Percentiles rank a stretch among this genome's conserved stretches.
These are phyloP conservation scores for Psittacula derbiana DNA, from an alignment of 2,797 vertebrate genomes.

Conservation along the genomic window DNA sequence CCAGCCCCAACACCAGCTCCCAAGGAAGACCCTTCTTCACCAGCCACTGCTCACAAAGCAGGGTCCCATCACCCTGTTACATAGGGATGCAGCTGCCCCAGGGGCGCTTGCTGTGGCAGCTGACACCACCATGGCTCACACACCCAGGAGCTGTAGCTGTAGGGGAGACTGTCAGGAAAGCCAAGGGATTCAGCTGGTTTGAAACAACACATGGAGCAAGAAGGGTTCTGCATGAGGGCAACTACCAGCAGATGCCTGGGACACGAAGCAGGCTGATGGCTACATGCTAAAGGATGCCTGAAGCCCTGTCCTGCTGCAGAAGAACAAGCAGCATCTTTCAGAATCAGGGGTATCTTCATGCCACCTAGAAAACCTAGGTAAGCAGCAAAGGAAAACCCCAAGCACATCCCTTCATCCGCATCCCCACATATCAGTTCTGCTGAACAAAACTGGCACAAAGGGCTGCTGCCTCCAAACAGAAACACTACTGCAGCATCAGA, in stretches of 20 bases:
- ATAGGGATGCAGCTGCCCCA: neutral
- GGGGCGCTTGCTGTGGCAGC: too few relatives aligned
- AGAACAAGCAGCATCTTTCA: neutral
- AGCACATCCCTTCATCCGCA: neutral
- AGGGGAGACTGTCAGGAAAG: neutral
- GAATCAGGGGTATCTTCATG: accelerated
- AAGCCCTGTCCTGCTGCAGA: neutral
- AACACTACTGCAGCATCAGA: accelerated
- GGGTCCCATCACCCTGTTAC: neutral
- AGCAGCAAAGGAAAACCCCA: neutral
- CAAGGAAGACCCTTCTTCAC: neutral
- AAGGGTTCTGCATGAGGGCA: neutral
- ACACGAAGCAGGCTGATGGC: neutral
- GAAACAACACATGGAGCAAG: accelerated
- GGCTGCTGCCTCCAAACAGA: neutral
- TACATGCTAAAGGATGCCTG: accelerated
- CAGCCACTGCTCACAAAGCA: accelerated
- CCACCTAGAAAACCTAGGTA: neutral
- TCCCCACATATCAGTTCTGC: accelerated
- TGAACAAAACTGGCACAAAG: accelerated
- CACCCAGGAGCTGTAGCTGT: neutral
- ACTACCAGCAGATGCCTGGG: neutral
- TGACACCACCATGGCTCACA: accelerated
- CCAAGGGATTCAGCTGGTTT: neutral
- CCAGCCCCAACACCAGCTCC: neutral